Conservation (phyloP, 2,113 vertebrate species). For the Albula goreensis region DNA sequence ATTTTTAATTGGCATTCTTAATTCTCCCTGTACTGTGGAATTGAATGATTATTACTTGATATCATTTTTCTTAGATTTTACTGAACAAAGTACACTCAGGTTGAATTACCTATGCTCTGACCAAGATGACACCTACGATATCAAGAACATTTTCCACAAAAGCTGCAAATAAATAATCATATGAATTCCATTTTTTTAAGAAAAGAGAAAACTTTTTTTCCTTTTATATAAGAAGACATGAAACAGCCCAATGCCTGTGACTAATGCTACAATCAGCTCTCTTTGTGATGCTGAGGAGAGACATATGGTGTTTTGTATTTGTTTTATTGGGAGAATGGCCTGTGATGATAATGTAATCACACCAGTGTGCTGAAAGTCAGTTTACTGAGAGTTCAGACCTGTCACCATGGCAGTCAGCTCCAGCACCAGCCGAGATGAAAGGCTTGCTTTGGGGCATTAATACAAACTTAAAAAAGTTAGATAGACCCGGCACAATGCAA, state of each 20-base stretch:
- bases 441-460: neutral
- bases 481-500: neutral
- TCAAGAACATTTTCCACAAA: neutral
- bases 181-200: neutral
- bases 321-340: constrained; percentile 33
- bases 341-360: constrained; percentile 21
- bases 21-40: neutral
- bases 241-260: neutral
- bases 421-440: neutral
- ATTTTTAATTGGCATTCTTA: neutral
- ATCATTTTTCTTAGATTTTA: neutral
- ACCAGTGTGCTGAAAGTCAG: constrained; percentile 10
- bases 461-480: neutral
- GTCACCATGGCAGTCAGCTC: neutral
- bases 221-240: neutral
- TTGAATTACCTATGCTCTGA: neutral
- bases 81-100: neutral
- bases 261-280: neutral
- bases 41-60: constrained; percentile 41
- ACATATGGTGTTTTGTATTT: constrained; percentile 32
- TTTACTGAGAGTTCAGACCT: constrained; percentile 18
- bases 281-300: constrained; percentile 24
- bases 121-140: neutral
- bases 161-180: neutral
- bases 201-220: neutral